phyloP scores from a whole-genome alignment of 2,113 vertebrate species.

The Halcyon senegalensis region DNA sequence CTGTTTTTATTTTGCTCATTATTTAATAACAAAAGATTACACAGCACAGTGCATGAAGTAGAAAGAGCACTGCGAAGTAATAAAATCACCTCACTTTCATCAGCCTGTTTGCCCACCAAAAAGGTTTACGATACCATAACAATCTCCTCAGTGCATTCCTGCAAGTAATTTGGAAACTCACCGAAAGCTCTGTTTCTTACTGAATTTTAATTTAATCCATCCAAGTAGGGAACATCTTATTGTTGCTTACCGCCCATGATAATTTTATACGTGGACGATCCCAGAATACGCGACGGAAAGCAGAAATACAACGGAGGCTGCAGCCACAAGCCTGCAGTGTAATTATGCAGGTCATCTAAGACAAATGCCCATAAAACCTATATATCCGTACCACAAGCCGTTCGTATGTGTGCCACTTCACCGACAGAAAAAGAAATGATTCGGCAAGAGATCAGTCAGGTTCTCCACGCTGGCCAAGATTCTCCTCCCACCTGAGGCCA shows the following conservation, averaged over 20 bases:
- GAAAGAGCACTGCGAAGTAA: background rate
- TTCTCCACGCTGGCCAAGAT: background rate
- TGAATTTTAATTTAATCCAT: conserved; percentile 44
- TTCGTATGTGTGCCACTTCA: background rate
- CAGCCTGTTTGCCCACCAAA: background rate
- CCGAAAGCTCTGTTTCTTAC: conserved; percentile 9
- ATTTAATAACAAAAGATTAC: conserved; percentile 60
- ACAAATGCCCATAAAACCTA: background rate
- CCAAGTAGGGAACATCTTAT: conserved; percentile 30
- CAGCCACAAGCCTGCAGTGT: background rate
- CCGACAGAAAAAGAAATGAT: background rate
- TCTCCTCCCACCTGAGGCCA: conserved; percentile 47
- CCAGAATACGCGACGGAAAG: background rate
- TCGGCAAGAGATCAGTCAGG: background rate
- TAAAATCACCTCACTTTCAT: background rate
- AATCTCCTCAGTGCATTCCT: conserved; percentile 4
- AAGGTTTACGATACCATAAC: background rate
- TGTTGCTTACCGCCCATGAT: background rate
- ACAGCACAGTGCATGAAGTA: background rate
- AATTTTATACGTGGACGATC: background rate
- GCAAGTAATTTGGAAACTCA: conserved; percentile 26
- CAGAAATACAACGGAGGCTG: background rate
- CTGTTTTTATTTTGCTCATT: conserved; percentile 64
- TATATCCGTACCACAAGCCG: background rate
- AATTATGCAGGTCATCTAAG: conserved; percentile 14